Base-by-base conservation (phyloP, 53 echinoderm and acorn worm genomes). In the Actinopyga echinites region DNA sequence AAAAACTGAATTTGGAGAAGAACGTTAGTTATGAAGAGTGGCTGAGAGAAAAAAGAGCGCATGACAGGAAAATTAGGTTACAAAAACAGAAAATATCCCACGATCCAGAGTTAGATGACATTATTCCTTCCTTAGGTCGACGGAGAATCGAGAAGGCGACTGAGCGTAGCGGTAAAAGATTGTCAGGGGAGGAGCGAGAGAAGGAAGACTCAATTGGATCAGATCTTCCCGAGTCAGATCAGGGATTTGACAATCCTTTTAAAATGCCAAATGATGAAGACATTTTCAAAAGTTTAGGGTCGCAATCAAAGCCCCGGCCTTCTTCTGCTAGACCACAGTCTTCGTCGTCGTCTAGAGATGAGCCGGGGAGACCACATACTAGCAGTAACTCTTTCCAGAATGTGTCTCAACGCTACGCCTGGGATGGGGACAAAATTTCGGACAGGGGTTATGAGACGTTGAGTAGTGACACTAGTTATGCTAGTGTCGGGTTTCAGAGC, bases 101-200 rank as follows among this genome's bases (percentile, higher is more conserved):
- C 12, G 91, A 93, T 56, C 89, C 91, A 9, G 87, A 93, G 12
- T 73, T 95, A 20, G 87, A 93, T 24, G 77, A 84, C 12, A 79
- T 95, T 28, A 93, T 95, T 32, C 95, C 95, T 4, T 79, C 75
- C 8, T 44, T 95, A 1, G 92, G 93, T 28, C 86, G 88, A 45
- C 79, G 91, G 11, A 89, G 95, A 30, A 95, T 95, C 28, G 85
- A 93, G 13, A 88, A 84, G 34, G 93, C 93, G 31, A 93, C 79
- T 30, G 60, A 61, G 30, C 55, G 60, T 11, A 58, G 87, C n/a
- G 88, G 90, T 0, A 85, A 82, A 28, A 83, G 89, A 22, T 78
- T 91, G 22, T 75, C 81, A 42, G 54, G 64, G 22, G 91, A 79
- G 30, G 75, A 81, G 13, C 24, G 58, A 28, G 38, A 69, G 32